phyloP scores from a whole-genome alignment of 2,113 vertebrate genomes.

The Saccopteryx bilineata region DNA sequence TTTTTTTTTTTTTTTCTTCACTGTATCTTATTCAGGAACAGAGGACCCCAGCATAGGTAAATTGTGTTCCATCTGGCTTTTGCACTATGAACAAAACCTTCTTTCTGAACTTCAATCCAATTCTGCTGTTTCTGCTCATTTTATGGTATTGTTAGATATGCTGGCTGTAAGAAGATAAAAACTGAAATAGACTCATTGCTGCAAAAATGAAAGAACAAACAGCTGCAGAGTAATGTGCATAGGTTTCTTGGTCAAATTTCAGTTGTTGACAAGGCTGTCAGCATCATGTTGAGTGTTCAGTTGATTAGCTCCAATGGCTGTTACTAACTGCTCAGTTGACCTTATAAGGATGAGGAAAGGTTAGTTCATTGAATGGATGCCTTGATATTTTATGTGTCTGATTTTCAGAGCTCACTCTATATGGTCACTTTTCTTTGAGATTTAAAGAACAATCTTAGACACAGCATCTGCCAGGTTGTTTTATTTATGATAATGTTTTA shows the following conservation, averaged over 20 bases:
- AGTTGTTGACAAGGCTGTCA: neutral
- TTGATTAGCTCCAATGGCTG: neutral
- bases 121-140: conserved; percentile 26
- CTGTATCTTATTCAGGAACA: neutral
- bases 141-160: neutral
- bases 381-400: neutral
- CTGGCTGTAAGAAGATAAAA: neutral
- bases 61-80: conserved; percentile 3
- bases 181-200: neutral
- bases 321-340: neutral
- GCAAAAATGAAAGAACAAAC: neutral
- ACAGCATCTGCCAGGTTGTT: neutral
- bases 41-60: neutral
- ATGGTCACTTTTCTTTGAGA: neutral
- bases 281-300: neutral
- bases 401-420: neutral
- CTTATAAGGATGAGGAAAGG: neutral
- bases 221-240: neutral
- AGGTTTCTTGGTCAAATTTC: conserved; percentile 36
- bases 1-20: conserved; percentile 17
- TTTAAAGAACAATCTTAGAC: neutral
- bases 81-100: neutral
- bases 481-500: conserved; percentile 36
- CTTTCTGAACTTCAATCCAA: conserved; percentile 32
- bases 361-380: neutral